Conservation (phyloP, 2,797 vertebrate species). For the Xyrichtys novacula region DNA sequence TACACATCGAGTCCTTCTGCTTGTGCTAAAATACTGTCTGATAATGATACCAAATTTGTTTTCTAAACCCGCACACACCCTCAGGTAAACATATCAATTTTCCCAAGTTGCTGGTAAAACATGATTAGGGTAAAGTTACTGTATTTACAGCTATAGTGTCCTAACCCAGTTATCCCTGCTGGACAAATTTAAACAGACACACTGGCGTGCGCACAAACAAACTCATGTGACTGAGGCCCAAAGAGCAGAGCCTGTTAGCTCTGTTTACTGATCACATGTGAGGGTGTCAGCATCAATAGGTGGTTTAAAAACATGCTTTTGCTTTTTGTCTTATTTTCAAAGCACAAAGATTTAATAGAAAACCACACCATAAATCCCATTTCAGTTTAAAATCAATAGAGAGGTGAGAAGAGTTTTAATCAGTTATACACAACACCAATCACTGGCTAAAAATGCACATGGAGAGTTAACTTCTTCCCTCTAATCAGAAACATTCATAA, state of each 20-base stretch:
- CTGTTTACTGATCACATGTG: conserved; percentile 22
- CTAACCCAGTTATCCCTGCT: conserved; percentile 2
- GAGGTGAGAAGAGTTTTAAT: not conserved
- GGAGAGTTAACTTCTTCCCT: conserved; percentile 10
- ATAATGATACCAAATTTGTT: conserved; percentile 8
- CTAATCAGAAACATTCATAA: not conserved
- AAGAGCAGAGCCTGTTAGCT: conserved; percentile 28
- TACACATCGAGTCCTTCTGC: not conserved
- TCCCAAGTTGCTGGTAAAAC: not conserved
- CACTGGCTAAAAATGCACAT: not conserved
- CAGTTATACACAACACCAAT: not conserved
- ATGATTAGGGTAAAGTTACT: conserved; percentile 6
- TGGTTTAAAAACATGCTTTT: conserved; percentile 4
- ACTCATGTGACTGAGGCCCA: conserved; percentile 27
- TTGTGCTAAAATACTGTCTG: not conserved
- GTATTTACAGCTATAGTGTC: not conserved
- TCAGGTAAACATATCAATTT: not conserved
- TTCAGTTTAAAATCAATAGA: too few relatives aligned
- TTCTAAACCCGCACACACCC: not conserved
- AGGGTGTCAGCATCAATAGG: not conserved
- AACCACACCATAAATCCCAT: not conserved
- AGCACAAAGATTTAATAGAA: not conserved
- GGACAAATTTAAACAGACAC: conserved; percentile 20
- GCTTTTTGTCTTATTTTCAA: not conserved
- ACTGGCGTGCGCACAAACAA: conserved; percentile 4